Evolutionary conservation across 2,113 vertebrate genomes (phyloP), one percentile per base, ranked within the genome.

Genomic region (Reinhardtius hippoglossoides): DNA sequence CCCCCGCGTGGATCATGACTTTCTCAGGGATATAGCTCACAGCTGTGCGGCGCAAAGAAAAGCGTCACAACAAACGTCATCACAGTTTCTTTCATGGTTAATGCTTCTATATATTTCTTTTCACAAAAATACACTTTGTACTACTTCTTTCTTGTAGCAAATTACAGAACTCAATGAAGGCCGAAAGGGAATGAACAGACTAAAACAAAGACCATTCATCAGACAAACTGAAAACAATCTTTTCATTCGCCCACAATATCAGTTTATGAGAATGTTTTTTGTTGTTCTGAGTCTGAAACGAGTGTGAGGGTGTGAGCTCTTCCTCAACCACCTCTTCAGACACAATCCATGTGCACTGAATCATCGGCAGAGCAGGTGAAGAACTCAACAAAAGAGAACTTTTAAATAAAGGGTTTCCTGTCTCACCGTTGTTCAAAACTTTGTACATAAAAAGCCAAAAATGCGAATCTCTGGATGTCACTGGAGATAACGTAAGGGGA

Each of bases 1-100:
- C 96, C 1, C 96, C 97, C 0, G 92, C 92, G 0, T 78, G 93
- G 10, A 87, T 92, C 84, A 96, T 92, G 31, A 94, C 82, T 81
- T 94, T 95, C 46, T 96, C 84, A 5, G 98, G 97, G 52, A 97
- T 95, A 90, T 98, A 98, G 63, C 95, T 94, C 69, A 97, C 95
- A 12, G 86, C 95, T 95, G 91, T 70, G 67, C 40, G 13, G 13
- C 46, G 58, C 6, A 72, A 18, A 67, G 48, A 8, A 44, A 66
- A 60, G 14, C 2, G 48, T 50, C 16, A 52, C 16, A 54, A 54
- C 21, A 23, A 24, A 56, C 20, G 9, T 23, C 18, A 50, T 18
- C 4, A 20, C 18, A 1, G 46, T 20, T 18, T 15, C 46, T 16
- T 15, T 50, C 13, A 14, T 14, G 12, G 26, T 18, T 18, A 7